Base-by-base conservation (phyloP, 2,113 vertebrate species). In the Gallinago undulata region DNA sequence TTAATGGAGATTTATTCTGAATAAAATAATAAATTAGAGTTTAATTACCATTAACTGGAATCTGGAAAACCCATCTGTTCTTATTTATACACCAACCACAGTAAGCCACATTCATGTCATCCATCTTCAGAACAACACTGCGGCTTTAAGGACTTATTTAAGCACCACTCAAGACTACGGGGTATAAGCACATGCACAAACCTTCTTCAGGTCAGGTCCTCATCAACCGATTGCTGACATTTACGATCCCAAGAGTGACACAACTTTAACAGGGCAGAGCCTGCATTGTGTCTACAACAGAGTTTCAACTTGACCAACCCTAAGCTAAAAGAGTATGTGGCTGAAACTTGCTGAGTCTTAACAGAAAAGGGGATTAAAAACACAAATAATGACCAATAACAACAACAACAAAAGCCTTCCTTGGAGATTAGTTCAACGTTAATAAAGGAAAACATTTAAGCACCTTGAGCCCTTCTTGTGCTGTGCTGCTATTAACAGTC, bases 31-130 rank as follows among this genome's bases (percentile, higher is more conserved):
- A 92, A 90, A 89, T 94, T 89, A 68, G 51, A 56, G 60, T 91
- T 91, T 94, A 92, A 96, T 95, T 95, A 75, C 62, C 30, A 3
- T 92, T 92, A 94, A 82, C 76, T 72, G 48, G 87, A 84, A 82
- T 91, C 80, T 84, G 84, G 84, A 91, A 84, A 87, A 92, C 11
- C 33, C 89, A 95, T 94, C 94, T 95, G 94, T 51, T 94, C 91
- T 89, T 78, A 72, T 81, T 94, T 82, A 89, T 56, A 77, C 47
- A 47, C 60, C 80, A 89, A 47, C 39, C 47, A 39, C 67, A 64
- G 90, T 17, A 25, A 92, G 69, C 51, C 72, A 84, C 68, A 7
- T 51, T 64, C 43, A 19, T 41, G 43, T 25, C 79, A 94, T 68
- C 90, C 51, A 30, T 87, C 90, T 64, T 57, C 92, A 79, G 76